Conservation (phyloP, 2,113 vertebrate species). For the Ictalurus furcatus region DNA sequence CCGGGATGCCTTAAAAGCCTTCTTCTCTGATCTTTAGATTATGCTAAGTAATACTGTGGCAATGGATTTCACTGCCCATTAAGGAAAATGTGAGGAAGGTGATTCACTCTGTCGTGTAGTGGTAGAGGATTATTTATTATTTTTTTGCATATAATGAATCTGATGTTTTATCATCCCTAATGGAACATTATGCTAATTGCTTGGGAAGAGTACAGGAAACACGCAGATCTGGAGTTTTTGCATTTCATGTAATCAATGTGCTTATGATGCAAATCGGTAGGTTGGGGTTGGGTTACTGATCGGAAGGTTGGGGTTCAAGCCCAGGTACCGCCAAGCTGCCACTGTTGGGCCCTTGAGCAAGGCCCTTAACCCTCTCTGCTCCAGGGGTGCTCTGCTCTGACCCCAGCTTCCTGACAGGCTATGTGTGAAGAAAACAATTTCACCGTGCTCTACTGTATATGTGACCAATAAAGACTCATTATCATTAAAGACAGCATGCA, state of each 20-base stretch:
- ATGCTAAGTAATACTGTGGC: conserved; percentile 48
- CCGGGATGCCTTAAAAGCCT: conserved; percentile 46
- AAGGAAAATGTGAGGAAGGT: conserved; percentile 22
- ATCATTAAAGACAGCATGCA: neutral
- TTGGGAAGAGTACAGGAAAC: neutral
- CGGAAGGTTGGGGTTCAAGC: no score
- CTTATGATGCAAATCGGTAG: conserved; percentile 3
- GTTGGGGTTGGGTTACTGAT: no score
- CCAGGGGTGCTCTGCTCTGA: no score
- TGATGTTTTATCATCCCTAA: conserved; percentile 34
- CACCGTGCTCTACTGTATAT: no score
- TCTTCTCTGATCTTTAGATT: conserved; percentile 44
- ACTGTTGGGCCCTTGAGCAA: no score
- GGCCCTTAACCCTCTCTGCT: no score
- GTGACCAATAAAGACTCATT: no score
- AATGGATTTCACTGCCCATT: conserved; percentile 43
- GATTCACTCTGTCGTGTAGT: conserved; percentile 16
- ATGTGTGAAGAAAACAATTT: no score
- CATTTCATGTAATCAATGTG: neutral
- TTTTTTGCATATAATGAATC: neutral
- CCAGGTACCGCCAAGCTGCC: no score
- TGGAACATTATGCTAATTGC: conserved; percentile 32
- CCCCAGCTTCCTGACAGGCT: no score
- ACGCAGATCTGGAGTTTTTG: neutral
- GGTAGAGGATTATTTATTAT: neutral